Evolutionary conservation across 2,888 invertebrate genomes (phyloP).

Genomic region (Phortica magna): DNA sequence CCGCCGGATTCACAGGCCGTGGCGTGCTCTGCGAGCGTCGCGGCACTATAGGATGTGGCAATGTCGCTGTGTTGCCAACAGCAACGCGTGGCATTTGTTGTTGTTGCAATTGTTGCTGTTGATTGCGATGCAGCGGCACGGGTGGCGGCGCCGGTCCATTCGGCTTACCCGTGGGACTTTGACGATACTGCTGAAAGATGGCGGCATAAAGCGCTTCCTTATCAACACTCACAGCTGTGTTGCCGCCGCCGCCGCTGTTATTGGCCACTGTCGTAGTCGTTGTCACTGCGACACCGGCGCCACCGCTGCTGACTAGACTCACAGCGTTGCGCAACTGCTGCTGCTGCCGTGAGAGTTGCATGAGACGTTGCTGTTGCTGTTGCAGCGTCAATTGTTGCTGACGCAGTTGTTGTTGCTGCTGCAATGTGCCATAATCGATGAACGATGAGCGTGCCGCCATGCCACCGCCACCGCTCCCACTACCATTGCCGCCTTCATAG

Average conservation of each 20-base stretch:
- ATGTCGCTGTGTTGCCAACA: conserved; percentile 35
- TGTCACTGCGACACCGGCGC: conserved; percentile 24
- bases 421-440: conserved; percentile 65
- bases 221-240: conserved; percentile 51
- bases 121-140: conserved; percentile 67
- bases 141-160: conserved; percentile 61
- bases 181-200: conserved; percentile 74
- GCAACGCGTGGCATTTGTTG: conserved; percentile 27
- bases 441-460: conserved; percentile 58
- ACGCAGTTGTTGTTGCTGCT: conserved; percentile 56
- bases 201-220: conserved; percentile 76
- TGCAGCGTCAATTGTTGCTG: conserved; percentile 54
- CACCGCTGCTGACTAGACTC: conserved; percentile 48
- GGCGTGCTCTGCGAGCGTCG: conserved; percentile 77
- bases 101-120: conserved; percentile 27
- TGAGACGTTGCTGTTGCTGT: conserved; percentile 69
- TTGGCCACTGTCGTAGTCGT: conserved; percentile 52
- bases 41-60: conserved; percentile 70
- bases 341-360: conserved; percentile 72
- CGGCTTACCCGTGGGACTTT: conserved; percentile 64
- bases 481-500: conserved; percentile 5
- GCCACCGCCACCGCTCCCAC: conserved; percentile 11
- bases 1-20: conserved; percentile 62
- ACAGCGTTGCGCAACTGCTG: conserved; percentile 71
- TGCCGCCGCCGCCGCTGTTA: conserved; percentile 19